Conservation (phyloP, 1,140 invertebrate species). For the Metopolophium dirhodum region DNA sequence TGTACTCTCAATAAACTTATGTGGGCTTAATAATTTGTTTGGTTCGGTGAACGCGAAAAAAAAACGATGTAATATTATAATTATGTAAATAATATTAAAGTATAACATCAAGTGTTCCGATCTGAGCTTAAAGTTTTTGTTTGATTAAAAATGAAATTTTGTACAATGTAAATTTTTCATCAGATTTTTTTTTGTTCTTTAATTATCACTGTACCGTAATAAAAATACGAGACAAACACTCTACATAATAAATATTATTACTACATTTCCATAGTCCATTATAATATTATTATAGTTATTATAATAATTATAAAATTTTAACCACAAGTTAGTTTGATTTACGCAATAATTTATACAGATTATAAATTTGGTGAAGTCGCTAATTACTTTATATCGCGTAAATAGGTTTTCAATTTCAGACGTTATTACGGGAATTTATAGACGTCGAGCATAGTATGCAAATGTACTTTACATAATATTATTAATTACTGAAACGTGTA, state of each 20-base stretch:
- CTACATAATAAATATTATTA: not conserved
- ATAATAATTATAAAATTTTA: not conserved
- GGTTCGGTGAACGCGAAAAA: not conserved
- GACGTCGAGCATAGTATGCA: not conserved
- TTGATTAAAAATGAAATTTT: not conserved
- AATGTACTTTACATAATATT: not conserved
- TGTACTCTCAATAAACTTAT: not conserved
- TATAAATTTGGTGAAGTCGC: not conserved
- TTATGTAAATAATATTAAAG: slow-evolving; percentile 8
- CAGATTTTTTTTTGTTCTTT: not conserved
- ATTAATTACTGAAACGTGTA: not conserved
- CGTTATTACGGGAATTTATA: not conserved
- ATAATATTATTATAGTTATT: not conserved
- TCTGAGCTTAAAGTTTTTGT: not conserved
- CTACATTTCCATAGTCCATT: not conserved
- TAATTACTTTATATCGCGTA: not conserved
- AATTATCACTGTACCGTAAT: not conserved
- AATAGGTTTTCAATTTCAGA: not conserved
- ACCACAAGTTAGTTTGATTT: not conserved
- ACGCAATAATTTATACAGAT: not conserved
- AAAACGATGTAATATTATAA: not conserved
- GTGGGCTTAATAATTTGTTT: not conserved
- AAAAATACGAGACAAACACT: not conserved
- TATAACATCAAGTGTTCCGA: not conserved
- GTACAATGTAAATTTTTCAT: not conserved